Evolutionary conservation across 2,797 vertebrate species (phyloP).

Genomic region (Synaphobranchus kaupii): DNA sequence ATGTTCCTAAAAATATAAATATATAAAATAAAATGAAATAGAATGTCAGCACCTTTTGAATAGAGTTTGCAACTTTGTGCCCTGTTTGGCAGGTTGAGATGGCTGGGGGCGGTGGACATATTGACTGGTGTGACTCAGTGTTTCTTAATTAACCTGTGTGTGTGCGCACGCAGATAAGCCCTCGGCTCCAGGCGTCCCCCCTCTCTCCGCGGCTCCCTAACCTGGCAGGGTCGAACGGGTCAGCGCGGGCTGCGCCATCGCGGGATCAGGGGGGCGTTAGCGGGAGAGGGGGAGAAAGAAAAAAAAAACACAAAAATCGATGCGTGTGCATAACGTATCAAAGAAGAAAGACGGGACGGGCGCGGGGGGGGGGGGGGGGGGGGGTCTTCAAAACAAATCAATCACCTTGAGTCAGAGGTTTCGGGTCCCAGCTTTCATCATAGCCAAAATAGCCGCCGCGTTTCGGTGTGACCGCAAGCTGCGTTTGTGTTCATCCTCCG

Average conservation of each 20-base stretch:
- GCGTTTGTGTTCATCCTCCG: not conserved
- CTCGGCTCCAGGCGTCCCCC: not conserved
- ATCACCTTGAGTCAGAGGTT: conserved; percentile 35
- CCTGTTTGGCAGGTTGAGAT: conserved; percentile 26
- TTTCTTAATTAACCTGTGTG: conserved; percentile 53
- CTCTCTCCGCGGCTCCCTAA: not conserved
- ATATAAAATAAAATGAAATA: not conserved
- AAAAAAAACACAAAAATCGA: conserved; percentile 42
- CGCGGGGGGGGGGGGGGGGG: conserved; percentile 31
- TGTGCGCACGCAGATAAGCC: conserved; percentile 28
- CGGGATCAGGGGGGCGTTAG: conserved; percentile 26
- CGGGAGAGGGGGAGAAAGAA: too few relatives aligned
- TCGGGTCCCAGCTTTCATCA: not conserved
- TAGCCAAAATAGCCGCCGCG: not conserved
- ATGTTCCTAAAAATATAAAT: not conserved
- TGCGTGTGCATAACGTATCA: conserved; percentile 56
- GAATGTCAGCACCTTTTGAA: not conserved
- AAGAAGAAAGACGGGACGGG: conserved; percentile 41
- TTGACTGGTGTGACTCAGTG: conserved; percentile 47
- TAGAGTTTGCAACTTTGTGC: conserved; percentile 2
- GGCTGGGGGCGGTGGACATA: conserved; percentile 39
- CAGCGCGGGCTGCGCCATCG: conserved; percentile 25
- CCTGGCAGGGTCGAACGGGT: conserved; percentile 29
- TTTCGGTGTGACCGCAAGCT: not conserved
- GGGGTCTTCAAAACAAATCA: conserved; percentile 50